Evolutionary conservation across 2,888 invertebrate species (phyloP).

Genomic region (Lasioglossum pauxillum): DNA sequence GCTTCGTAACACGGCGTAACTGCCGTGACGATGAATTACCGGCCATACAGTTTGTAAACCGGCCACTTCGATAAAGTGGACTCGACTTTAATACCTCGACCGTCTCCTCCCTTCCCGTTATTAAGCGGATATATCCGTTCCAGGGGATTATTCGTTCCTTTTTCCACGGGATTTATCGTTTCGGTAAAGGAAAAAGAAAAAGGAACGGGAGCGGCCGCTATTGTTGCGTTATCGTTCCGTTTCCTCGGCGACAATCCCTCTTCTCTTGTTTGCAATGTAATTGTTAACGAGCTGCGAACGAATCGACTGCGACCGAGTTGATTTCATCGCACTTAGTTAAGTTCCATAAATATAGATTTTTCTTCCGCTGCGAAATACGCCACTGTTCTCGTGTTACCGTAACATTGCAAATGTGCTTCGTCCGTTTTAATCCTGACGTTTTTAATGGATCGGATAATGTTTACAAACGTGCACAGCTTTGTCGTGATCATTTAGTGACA

Average conservation of each 20-base stretch:
- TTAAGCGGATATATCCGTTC: constrained; percentile 46
- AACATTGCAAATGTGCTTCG: background rate
- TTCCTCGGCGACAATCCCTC: background rate
- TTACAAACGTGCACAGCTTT: background rate
- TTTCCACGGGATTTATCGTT: constrained; percentile 41
- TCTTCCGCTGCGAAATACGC: background rate
- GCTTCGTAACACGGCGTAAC: constrained; percentile 27
- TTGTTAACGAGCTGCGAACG: constrained; percentile 7
- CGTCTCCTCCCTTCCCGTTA: constrained; percentile 24
- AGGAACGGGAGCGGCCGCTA: background rate
- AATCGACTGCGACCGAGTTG: background rate
- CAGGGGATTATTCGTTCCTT: constrained; percentile 31
- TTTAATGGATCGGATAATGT: background rate
- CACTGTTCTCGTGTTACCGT: background rate
- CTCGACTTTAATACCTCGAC: constrained; percentile 48
- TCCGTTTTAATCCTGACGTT: background rate
- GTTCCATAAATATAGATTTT: background rate
- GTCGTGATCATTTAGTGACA: background rate
- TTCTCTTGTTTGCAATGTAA: background rate
- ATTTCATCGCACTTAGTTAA: background rate
- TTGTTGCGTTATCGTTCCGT: constrained; percentile 5
- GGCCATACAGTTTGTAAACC: constrained; percentile 35
- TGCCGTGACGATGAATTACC: constrained; percentile 38
- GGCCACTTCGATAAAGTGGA: constrained; percentile 34
- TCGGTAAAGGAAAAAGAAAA: background rate